phyloP scores from a whole-genome alignment of 2,888 invertebrate species.

The Orgyia antiqua region DNA sequence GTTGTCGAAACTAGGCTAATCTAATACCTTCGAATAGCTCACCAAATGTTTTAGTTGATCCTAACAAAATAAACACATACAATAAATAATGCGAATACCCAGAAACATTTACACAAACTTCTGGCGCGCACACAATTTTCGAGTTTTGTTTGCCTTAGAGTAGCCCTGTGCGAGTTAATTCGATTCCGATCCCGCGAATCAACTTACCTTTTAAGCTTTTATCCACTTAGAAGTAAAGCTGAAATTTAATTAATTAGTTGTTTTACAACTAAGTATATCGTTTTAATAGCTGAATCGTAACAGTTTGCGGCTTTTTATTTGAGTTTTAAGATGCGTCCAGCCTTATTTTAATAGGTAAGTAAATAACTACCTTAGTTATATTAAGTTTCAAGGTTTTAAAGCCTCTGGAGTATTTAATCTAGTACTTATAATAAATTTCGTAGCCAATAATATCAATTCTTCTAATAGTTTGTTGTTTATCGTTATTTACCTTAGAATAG shows the following conservation, averaged over 20 bases:
- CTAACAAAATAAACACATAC: conserved; percentile 7
- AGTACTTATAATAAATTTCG: no score
- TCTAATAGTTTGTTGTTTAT: no score
- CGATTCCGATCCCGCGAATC: conserved; percentile 5
- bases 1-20: not conserved
- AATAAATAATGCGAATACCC: conserved; percentile 5
- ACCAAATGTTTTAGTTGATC: conserved; percentile 4
- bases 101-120: conserved; percentile 7
- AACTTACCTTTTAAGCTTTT: conserved; percentile 4
- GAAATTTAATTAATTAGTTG: conserved; percentile 5
- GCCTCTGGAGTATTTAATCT: no score
- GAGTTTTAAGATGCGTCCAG: no score
- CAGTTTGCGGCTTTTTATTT: not conserved
- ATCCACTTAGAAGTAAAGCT: not conserved
- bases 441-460: no score
- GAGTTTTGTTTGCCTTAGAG: conserved; percentile 8
- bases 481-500: no score
- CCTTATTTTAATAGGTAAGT: no score
- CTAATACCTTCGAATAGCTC: conserved; percentile 2
- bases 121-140: conserved; percentile 1
- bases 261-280: conserved; percentile 1
- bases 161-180: conserved; percentile 8
- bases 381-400: no score
- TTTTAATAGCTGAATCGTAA: not conserved
- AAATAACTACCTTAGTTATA: no score